Evolutionary conservation across 2,797 vertebrate genomes (phyloP).

Genomic region (Emydoidea blandingii): DNA sequence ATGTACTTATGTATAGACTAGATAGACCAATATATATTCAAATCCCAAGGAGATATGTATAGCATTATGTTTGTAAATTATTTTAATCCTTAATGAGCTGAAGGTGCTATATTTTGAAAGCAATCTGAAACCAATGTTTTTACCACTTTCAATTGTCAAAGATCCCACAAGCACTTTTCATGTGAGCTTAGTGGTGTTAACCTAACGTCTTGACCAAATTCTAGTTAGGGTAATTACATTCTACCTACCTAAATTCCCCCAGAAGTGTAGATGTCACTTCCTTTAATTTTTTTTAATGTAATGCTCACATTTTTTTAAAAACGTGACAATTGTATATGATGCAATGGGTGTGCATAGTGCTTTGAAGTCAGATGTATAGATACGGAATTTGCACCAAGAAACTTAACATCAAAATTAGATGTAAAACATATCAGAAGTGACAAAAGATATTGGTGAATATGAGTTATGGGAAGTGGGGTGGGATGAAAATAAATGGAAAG

Average conservation of each 20-base stretch:
- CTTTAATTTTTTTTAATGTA: neutral
- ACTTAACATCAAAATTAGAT: neutral
- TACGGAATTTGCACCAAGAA: neutral
- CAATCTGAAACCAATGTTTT: neutral
- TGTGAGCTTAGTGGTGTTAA: neutral
- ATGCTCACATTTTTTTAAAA: neutral
- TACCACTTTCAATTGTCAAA: neutral
- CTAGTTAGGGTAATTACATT: constrained; percentile 8
- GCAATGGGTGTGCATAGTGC: neutral
- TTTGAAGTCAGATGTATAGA: constrained; percentile 1
- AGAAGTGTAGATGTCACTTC: neutral
- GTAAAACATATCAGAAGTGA: neutral
- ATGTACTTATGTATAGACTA: neutral
- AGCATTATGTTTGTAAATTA: neutral
- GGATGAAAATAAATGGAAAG: neutral
- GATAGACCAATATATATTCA: neutral
- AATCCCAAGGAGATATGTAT: neutral
- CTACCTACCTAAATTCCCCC: neutral
- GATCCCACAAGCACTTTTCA: neutral
- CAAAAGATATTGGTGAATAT: neutral
- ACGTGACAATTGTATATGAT: neutral
- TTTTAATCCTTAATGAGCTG: neutral
- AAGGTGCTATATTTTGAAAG: neutral
- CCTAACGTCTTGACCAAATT: neutral
- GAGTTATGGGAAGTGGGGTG: neutral